Base-by-base conservation (phyloP, 2,113 vertebrate genomes). In the Oreochromis spilurus region DNA sequence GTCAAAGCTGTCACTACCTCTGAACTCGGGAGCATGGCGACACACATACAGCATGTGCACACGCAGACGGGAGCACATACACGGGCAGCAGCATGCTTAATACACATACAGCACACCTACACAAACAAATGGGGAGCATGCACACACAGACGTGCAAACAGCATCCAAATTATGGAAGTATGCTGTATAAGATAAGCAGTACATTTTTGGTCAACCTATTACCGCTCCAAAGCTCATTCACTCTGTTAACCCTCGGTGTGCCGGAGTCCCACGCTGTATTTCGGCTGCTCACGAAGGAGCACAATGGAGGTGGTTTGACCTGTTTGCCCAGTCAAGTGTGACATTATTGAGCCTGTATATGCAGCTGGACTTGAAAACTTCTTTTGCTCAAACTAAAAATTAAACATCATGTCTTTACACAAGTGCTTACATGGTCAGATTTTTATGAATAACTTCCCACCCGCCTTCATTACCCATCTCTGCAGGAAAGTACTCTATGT, bases 371-470 rank as follows among this genome's bases (percentile, higher is more conserved):
- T 91, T 89, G 92, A 93, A 94, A 94, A 95, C 91, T 95, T 93
- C 87, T 93, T 95, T 94, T 94, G 83, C 93, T 89, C 83, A 78
- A 92, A 95, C 91, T 95, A 91, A 90, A 95, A 96, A 96, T 95
- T 95, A 95, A 95, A 95, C 91, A 92, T 92, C 94, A 85, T 92
- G 90, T 94, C 90, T 94, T 93, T 93, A 93, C 94, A 94, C 92
- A 95, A 94, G 94, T 95, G 95, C 95, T 95, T 95, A 96, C 93
- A 91, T 54, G 90, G 93, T 91, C 91, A 95, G 90, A 94, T 95
- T 96, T 90, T 93, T 92, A 92, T 96, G 95, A 95, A 95, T 95
- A 95, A 95, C 89, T 93, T 94, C 89, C 89, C 90, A 79, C 88
- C 88, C 89, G 91, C 94, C 92, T 94, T 95, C 95, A 94, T 95